A percentile compares a stretch with the other conserved stretches of the same genome.
phyloP scores from a whole-genome alignment of 2,113 vertebrate genomes.

The Gnathonemus echidnorhynchus region DNA sequence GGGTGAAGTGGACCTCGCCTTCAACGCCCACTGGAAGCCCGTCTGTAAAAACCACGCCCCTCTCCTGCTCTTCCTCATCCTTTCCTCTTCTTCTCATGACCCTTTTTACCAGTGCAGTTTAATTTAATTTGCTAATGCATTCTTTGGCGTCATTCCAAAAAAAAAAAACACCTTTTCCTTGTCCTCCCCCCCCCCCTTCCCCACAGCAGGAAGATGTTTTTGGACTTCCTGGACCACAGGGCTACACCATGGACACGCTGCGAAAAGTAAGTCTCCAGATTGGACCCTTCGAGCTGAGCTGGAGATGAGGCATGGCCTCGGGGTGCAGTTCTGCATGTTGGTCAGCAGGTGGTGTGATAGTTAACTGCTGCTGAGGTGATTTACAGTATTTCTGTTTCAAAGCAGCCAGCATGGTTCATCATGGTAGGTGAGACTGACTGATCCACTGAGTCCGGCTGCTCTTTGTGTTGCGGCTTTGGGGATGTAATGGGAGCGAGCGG shows the following conservation, averaged over 20 bases:
- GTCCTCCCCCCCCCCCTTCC: slow-evolving; percentile 19
- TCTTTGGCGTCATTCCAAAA: neutral
- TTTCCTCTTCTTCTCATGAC: neutral
- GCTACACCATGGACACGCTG: slow-evolving; percentile 70
- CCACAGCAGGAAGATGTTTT: slow-evolving; percentile 76
- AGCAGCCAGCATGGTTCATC: neutral
- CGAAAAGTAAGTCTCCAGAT: slow-evolving; percentile 71
- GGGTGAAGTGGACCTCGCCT: neutral
- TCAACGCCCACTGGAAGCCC: neutral
- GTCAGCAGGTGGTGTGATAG: neutral
- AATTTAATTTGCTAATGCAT: neutral
- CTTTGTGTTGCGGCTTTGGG: neutral
- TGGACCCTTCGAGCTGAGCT: neutral
- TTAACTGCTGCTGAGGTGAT: neutral
- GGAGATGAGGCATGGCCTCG: neutral
- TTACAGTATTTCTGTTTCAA: neutral
- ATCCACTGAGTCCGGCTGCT: neutral
- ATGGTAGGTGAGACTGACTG: neutral
- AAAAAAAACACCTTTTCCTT: neutral
- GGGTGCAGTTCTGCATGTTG: neutral
- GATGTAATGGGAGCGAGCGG: neutral
- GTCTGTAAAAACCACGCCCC: neutral
- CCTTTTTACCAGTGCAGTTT: neutral
- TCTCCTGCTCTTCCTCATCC: neutral
- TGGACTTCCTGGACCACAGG: slow-evolving; percentile 69